Percentiles rank a stretch among this genome's conserved stretches.
These are phyloP conservation scores for Leucoraja erinaceus DNA, from an alignment of 2,113 vertebrate species.

Conservation along the genomic window DNA sequence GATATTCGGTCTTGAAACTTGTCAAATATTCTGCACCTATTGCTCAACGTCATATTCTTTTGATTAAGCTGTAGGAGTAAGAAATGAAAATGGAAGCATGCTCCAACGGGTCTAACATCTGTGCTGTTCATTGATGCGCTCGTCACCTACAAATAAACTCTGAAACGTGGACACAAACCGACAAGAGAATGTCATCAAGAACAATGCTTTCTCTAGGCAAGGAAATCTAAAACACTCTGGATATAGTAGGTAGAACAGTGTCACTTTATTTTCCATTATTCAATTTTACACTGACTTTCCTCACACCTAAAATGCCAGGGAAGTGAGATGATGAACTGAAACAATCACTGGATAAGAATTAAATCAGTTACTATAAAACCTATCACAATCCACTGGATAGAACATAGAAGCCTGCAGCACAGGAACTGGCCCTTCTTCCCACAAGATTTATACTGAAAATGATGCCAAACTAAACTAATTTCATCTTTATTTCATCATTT, in stretches of 20 bases:
- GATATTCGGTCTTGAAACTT: constrained; percentile 94
- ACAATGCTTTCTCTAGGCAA: neutral
- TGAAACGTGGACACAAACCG: neutral
- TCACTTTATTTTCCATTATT: neutral
- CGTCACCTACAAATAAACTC: neutral
- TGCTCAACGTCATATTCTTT: constrained; percentile 86
- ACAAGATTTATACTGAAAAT: too few relatives aligned
- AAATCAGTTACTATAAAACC: neutral
- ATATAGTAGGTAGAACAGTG: neutral
- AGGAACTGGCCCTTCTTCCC: too few relatives aligned
- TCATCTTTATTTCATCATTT: too few relatives aligned
- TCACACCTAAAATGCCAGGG: neutral
- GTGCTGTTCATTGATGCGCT: neutral
- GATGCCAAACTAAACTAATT: too few relatives aligned
- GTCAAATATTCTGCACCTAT: constrained; percentile 94
- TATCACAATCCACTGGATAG: too few relatives aligned
- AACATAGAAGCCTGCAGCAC: too few relatives aligned
- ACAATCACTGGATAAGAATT: neutral
- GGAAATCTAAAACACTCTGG: neutral
- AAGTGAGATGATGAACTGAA: neutral
- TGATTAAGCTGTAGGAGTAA: constrained; percentile 75
- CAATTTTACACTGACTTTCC: neutral
- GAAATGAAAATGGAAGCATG: constrained; percentile 41
- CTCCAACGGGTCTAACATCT: neutral
- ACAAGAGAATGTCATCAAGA: neutral